phyloP scores from a whole-genome alignment of 2,797 vertebrate species.

The Echeneis naucrates region DNA sequence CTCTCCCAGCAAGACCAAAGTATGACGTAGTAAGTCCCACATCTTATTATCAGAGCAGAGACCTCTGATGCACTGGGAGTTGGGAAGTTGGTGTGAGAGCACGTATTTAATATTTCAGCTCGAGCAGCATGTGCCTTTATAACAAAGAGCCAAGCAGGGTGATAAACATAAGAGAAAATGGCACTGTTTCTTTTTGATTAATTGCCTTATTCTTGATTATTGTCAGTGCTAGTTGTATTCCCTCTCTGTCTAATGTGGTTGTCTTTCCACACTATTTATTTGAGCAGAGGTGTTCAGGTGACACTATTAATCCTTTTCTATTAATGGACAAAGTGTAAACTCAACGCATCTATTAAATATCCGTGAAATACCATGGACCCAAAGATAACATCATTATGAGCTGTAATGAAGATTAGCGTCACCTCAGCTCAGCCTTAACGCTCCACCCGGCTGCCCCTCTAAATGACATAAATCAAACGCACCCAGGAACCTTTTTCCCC shows the following conservation, averaged over 20 bases:
- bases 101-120: neutral
- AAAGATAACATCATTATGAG: neutral
- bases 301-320: neutral
- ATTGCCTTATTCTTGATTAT: neutral
- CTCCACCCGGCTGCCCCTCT: neutral
- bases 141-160: too few species aligned
- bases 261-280: neutral
- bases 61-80: neutral
- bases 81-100: neutral
- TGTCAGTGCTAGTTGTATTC: too few species aligned
- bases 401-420: neutral
- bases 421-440: neutral
- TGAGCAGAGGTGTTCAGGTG: neutral
- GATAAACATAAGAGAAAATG: too few species aligned
- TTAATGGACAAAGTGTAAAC: neutral
- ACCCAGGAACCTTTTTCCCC: too few species aligned
- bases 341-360: neutral
- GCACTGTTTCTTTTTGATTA: too few species aligned
- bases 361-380: neutral
- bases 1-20: slow-evolving; percentile 22
- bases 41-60: slow-evolving; percentile 22
- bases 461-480: neutral
- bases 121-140: neutral
- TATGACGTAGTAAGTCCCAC: slow-evolving; percentile 13
- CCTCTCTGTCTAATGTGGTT: too few species aligned